Evolutionary conservation across 2,888 invertebrate species (phyloP).

Genomic region (Lycia hirtaria): DNA sequence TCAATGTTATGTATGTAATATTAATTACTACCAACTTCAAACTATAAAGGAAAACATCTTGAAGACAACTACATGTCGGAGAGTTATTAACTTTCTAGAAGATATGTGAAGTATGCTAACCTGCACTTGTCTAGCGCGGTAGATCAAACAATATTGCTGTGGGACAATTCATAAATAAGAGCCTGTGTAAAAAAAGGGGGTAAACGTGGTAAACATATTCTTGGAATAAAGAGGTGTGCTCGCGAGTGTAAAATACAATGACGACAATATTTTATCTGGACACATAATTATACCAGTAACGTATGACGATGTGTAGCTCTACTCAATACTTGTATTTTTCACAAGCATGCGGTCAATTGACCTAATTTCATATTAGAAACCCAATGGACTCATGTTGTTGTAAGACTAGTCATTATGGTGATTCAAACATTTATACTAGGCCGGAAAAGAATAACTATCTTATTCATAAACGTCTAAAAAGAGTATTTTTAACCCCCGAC

Average conservation of each 20-base stretch:
- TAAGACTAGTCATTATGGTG: background rate
- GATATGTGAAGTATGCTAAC: too few relatives aligned
- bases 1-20: too few relatives aligned
- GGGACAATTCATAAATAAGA: background rate
- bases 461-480: too few relatives aligned
- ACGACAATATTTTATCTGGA: too few relatives aligned
- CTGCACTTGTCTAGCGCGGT: too few relatives aligned
- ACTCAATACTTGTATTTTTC: background rate
- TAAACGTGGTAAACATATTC: background rate
- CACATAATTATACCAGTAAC: background rate
- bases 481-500: too few relatives aligned
- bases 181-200: background rate
- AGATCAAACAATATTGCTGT: too few relatives aligned
- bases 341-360: constrained; percentile 7
- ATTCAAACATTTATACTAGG: constrained; percentile 1
- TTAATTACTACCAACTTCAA: too few relatives aligned
- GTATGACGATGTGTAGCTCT: background rate
- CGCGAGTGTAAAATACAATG: background rate
- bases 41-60: too few relatives aligned
- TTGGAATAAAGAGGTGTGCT: background rate
- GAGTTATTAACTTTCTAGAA: too few relatives aligned
- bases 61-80: too few relatives aligned
- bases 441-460: background rate
- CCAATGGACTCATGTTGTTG: constrained; percentile 2
- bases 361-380: constrained; percentile 14